Conservation (phyloP, 1,140 invertebrate species). For the Dufourea novaeangliae region DNA sequence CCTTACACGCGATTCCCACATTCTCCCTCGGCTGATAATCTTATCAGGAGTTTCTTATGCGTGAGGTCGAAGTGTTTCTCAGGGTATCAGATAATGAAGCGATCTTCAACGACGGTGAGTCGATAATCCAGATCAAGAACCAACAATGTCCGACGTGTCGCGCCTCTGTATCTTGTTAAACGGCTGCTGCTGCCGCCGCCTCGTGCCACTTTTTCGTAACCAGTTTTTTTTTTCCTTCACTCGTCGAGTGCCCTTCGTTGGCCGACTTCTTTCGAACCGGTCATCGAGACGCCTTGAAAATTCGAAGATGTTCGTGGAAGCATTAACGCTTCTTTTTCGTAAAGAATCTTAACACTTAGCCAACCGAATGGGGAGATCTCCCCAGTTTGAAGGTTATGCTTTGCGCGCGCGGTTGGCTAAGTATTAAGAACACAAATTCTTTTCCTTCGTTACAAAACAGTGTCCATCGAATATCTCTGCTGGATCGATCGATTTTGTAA, state of each 20-base stretch:
- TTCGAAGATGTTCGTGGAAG: conserved; percentile 17
- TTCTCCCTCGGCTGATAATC: conserved; percentile 39
- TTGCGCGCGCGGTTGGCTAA: no score
- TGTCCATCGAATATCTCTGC: no score
- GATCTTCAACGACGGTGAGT: conserved; percentile 6
- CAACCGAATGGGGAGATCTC: no score
- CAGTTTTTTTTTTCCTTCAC: conserved; percentile 20
- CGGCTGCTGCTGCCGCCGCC: no score
- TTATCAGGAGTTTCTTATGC: conserved; percentile 50
- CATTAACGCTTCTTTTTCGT: neutral
- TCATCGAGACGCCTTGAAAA: conserved; percentile 34
- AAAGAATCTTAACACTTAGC: no score
- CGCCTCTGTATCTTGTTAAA: conserved; percentile 27
- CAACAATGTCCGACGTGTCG: conserved; percentile 22
- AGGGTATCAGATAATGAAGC: conserved; percentile 48
- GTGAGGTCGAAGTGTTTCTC: conserved; percentile 28
- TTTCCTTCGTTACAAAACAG: no score
- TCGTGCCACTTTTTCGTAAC: conserved; percentile 48
- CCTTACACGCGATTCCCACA: neutral
- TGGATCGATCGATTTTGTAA: no score
- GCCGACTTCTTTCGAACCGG: conserved; percentile 39
- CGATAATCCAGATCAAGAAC: conserved; percentile 46
- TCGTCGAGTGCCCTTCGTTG: conserved; percentile 35
- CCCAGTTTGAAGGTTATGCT: no score
- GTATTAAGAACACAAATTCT: no score